Evolutionary conservation across 2,797 vertebrate genomes (phyloP).

Genomic region (Lophotriccus pileatus): DNA sequence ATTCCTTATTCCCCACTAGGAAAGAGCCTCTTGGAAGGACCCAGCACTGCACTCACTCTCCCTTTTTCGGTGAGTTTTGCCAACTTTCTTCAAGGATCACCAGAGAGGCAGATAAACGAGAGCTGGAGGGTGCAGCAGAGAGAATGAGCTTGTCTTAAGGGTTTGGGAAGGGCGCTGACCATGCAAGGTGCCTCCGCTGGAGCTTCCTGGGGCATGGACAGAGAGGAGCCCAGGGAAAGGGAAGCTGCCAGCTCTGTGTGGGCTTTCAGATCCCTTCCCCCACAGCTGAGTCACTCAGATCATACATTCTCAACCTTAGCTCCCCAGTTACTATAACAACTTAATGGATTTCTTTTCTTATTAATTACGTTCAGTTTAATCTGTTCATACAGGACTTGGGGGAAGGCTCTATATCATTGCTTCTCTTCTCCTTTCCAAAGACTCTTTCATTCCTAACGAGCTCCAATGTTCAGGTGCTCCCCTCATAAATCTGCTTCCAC

Average conservation of each 20-base stretch:
- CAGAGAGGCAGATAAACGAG: not conserved
- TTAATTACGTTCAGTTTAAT: slow-evolving; percentile 32
- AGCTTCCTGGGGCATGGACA: accelerated
- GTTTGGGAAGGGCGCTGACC: not conserved
- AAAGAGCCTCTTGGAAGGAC: not conserved
- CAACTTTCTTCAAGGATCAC: not conserved
- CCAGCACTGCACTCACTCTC: not conserved
- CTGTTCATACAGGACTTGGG: not conserved
- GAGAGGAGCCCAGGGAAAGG: not conserved
- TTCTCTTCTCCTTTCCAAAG: not conserved
- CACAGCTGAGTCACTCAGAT: slow-evolving; percentile 27
- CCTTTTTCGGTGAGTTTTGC: not conserved
- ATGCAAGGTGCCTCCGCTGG: accelerated
- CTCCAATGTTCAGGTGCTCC: not conserved
- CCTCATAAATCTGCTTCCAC: not conserved
- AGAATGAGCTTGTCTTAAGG: no score
- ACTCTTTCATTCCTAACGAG: not conserved
- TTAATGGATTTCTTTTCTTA: slow-evolving; percentile 51
- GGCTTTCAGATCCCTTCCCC: slow-evolving; percentile 34
- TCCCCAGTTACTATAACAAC: slow-evolving; percentile 62
- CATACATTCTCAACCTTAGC: slow-evolving; percentile 21
- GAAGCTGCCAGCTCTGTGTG: not conserved
- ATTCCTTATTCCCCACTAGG: not conserved
- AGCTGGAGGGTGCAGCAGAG: not conserved
- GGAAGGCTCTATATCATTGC: not conserved